Evolutionary conservation across 2,113 vertebrate species (phyloP).

Genomic region (Notarius quadriscutis): DNA sequence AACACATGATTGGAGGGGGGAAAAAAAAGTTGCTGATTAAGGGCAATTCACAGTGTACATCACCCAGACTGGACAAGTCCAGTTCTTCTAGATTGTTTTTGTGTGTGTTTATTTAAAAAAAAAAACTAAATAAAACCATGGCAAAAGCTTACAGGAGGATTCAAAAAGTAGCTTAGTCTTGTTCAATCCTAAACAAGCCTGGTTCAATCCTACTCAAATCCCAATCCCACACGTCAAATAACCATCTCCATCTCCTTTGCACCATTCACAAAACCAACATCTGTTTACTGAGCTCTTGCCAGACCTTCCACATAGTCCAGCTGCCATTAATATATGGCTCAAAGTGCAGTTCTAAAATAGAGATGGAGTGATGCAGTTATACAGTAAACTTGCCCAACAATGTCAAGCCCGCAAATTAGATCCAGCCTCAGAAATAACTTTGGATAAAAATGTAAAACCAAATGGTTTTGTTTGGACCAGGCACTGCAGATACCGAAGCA

Average conservation of each 20-base stretch:
- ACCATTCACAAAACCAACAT: constrained; percentile 3
- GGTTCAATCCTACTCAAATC: constrained; percentile 21
- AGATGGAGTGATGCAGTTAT: constrained; percentile 40
- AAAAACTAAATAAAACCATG: neutral
- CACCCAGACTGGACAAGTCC: constrained; percentile 10
- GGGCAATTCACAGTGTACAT: neutral
- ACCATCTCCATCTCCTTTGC: neutral
- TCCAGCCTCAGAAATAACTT: constrained; percentile 43
- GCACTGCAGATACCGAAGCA: constrained; percentile 58
- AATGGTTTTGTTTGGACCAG: constrained; percentile 54
- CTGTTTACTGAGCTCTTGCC: constrained; percentile 3
- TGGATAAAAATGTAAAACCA: constrained; percentile 48
- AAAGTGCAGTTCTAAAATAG: neutral
- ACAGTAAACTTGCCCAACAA: neutral
- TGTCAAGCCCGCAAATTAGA: neutral
- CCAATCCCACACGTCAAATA: constrained; percentile 4
- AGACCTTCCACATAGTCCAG: constrained; percentile 14
- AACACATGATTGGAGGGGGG: neutral
- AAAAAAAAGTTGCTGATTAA: constrained; percentile 35
- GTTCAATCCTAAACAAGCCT: neutral
- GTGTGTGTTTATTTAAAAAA: neutral
- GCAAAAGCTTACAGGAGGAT: neutral
- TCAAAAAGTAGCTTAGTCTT: neutral
- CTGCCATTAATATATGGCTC: constrained; percentile 29
- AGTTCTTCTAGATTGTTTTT: neutral